Evolutionary conservation across 2,888 invertebrate genomes (phyloP).

Genomic region (Acrocyrtus sp.): DNA sequence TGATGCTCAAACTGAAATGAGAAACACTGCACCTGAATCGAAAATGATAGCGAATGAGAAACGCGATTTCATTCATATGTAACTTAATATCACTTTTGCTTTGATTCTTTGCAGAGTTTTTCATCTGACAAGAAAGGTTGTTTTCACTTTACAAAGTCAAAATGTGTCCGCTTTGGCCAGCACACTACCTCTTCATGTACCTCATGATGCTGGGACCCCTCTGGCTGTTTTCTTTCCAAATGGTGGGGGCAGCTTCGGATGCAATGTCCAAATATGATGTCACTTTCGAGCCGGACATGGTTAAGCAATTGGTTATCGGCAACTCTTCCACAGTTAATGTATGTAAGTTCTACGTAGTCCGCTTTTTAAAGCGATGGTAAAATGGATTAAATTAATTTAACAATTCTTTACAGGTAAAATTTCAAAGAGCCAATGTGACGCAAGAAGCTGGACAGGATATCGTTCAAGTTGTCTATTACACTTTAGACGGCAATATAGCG

Average conservation of each 20-base stretch:
- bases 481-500: slow-evolving; percentile 54
- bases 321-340: slow-evolving; percentile 68
- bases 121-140: background rate
- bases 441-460: slow-evolving; percentile 26
- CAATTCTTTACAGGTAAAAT: slow-evolving; percentile 17
- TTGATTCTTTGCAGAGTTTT: background rate
- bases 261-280: slow-evolving; percentile 64
- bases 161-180: slow-evolving; percentile 74
- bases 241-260: slow-evolving; percentile 65
- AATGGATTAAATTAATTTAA: background rate
- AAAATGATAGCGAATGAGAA: no score
- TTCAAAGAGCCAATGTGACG: slow-evolving; percentile 25
- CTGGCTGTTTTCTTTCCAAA: slow-evolving; percentile 69
- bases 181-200: slow-evolving; percentile 72
- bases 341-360: slow-evolving; percentile 64
- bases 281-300: slow-evolving; percentile 66
- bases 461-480: slow-evolving; percentile 43
- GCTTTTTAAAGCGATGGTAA: background rate
- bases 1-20: no score
- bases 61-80: background rate
- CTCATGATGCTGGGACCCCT: slow-evolving; percentile 70
- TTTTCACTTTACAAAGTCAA: slow-evolving; percentile 2
- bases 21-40: no score
- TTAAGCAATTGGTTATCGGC: slow-evolving; percentile 69
- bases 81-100: no score